A percentile compares a stretch with the other conserved stretches of the same genome.
phyloP scores from a whole-genome alignment of 1,140 invertebrate species.

The Ylistrum balloti region DNA sequence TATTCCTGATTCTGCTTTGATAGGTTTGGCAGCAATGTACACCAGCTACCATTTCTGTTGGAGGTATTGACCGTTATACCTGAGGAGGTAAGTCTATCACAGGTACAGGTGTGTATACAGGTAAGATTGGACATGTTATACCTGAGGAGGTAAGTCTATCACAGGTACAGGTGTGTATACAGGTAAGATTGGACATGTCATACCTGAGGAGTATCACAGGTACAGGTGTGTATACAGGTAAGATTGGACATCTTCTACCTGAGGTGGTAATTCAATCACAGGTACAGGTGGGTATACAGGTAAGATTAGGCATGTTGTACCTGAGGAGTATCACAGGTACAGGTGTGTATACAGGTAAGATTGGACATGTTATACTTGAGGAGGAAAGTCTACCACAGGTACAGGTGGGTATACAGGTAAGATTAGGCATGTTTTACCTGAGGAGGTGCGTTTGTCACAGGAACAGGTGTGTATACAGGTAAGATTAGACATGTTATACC shows the following conservation, averaged over 20 bases:
- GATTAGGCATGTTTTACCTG: too few relatives aligned
- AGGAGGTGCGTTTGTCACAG: conserved; percentile 91
- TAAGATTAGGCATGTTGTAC: too few relatives aligned
- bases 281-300: neutral
- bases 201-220: conserved; percentile 96
- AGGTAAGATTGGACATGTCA: too few relatives aligned
- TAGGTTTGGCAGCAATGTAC: conserved; percentile 80
- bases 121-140: too few relatives aligned
- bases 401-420: neutral
- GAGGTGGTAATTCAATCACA: neutral
- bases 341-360: too few relatives aligned
- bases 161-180: neutral
- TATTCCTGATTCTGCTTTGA: too few relatives aligned
- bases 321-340: conserved; percentile 91
- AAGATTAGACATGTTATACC: too few relatives aligned
- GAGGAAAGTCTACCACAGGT: neutral
- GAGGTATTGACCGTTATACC: conserved; percentile 96
- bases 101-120: neutral
- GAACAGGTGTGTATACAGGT: too few relatives aligned
- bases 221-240: neutral
- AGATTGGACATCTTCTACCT: too few relatives aligned
- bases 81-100: conserved; percentile 93
- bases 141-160: neutral
- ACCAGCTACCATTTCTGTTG: conserved; percentile 86
- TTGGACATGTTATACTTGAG: too few relatives aligned